phyloP scores from a whole-genome alignment of 64 coral and sea anemone genomes.

The Actinia tenebrosa region DNA sequence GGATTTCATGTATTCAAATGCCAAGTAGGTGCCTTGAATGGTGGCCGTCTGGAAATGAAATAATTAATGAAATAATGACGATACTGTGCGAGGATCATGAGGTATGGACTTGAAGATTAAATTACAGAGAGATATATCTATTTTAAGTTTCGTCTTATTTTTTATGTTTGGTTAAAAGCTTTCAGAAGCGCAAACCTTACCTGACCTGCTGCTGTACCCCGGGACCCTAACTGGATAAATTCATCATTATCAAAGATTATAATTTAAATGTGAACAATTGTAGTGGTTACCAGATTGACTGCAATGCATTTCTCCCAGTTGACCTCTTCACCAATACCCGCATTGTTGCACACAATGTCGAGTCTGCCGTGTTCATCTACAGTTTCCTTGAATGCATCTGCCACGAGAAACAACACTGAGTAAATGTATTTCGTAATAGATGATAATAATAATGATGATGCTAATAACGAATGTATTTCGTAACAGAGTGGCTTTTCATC shows the following conservation, averaged over 20 bases:
- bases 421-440: not conserved
- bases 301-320: slow-evolving; percentile 68
- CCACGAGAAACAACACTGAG: not conserved
- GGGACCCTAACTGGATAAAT: no score
- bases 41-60: not conserved
- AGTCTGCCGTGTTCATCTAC: slow-evolving; percentile 22
- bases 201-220: no score
- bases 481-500: no score
- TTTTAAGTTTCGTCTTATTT: no score
- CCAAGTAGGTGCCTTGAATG: slow-evolving; percentile 2
- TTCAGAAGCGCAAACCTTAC: no score
- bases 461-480: no score
- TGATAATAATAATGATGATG: no score
- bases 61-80: not conserved
- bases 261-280: not conserved
- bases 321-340: slow-evolving; percentile 50
- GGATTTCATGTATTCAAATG: not conserved
- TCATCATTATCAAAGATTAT: not conserved
- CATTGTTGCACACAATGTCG: slow-evolving; percentile 90
- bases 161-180: no score
- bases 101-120: no score
- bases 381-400: not conserved
- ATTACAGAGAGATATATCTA: no score
- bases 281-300: slow-evolving; percentile 62
- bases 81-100: no score